Conservation (phyloP, 2,888 invertebrate species). For the Ornithoptera priamus region DNA sequence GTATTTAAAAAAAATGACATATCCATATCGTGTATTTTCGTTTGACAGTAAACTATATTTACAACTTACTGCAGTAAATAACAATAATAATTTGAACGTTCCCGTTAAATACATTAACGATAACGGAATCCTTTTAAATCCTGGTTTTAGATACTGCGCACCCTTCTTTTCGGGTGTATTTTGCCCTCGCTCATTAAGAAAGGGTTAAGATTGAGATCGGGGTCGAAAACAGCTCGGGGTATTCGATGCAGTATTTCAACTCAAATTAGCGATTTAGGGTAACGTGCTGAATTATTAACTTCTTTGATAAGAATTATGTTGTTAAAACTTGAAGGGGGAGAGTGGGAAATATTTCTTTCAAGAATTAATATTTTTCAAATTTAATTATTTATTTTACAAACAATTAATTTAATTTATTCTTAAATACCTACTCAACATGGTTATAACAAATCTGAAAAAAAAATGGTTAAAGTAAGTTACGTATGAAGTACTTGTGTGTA, state of each 20-base stretch:
- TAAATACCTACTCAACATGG: too few species aligned
- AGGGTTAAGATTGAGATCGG: constrained; percentile 58
- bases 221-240: constrained; percentile 43
- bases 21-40: too few species aligned
- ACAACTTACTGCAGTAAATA: too few species aligned
- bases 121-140: constrained; percentile 40
- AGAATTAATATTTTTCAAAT: too few species aligned
- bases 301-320: constrained; percentile 41
- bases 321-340: constrained; percentile 4
- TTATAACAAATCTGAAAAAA: too few species aligned
- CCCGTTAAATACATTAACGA: constrained; percentile 47
- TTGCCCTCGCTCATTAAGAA: constrained; percentile 52
- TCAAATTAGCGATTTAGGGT: constrained; percentile 55
- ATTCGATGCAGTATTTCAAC: constrained; percentile 56
- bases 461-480: too few species aligned
- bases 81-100: constrained; percentile 26
- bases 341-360: neutral
- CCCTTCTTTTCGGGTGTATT: constrained; percentile 43
- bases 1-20: too few species aligned
- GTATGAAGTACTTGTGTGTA: too few species aligned
- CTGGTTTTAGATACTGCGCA: constrained; percentile 36
- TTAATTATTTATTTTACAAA: neutral
- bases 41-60: too few species aligned
- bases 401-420: too few species aligned
- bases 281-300: constrained; percentile 53